Conservation (phyloP, 2,797 vertebrate genomes). For the Cryptoprocta ferox region DNA sequence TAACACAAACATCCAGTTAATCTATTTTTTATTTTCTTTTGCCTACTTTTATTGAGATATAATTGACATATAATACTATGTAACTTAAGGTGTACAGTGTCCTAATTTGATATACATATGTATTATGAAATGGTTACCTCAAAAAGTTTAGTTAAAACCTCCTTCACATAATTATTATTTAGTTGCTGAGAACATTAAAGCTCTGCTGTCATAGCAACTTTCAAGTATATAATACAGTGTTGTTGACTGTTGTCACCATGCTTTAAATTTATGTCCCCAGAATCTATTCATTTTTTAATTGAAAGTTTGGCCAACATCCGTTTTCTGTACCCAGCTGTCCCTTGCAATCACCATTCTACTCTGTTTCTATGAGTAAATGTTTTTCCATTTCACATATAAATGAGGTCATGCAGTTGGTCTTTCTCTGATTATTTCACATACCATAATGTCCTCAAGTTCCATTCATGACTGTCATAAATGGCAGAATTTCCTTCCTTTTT, state of each 20-base stretch:
- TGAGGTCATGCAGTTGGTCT: background rate
- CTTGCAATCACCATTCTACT: background rate
- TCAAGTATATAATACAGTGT: background rate
- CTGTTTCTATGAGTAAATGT: background rate
- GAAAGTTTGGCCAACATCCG: background rate
- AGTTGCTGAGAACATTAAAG: background rate
- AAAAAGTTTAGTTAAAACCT: background rate
- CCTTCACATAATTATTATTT: background rate
- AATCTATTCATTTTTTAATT: background rate
- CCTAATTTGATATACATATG: background rate
- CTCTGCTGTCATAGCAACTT: background rate
- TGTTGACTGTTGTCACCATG: background rate
- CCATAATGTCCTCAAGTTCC: background rate
- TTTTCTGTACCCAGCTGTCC: background rate
- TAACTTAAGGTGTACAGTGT: background rate
- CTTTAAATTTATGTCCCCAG: background rate
- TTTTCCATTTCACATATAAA: background rate
- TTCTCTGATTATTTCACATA: background rate
- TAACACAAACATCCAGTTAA: background rate
- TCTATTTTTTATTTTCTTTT: background rate
- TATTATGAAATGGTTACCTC: background rate
- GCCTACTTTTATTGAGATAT: background rate
- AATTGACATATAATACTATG: background rate
- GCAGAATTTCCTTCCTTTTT: background rate
- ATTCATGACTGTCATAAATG: background rate